Evolutionary conservation across 2,888 invertebrate genomes (phyloP).

Genomic region (Nephrotoma guestfalica): DNA sequence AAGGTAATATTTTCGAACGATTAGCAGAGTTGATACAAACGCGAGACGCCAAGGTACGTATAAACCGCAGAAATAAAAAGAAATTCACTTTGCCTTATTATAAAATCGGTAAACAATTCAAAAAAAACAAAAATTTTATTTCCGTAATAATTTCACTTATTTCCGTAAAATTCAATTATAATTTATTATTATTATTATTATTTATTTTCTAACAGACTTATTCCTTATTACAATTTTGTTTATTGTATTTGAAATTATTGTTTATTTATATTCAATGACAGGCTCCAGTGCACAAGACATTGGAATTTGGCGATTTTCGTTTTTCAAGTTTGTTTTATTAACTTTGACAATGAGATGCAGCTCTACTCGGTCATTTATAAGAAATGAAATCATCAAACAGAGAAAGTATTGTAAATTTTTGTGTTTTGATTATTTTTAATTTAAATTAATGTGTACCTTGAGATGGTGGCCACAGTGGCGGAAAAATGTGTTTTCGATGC

Average conservation of each 20-base stretch:
- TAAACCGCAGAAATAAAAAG: not conserved
- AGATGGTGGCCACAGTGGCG: no score
- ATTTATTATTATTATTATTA: not conserved
- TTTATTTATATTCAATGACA: not conserved
- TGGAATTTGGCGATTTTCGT: not conserved
- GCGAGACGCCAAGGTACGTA: not conserved
- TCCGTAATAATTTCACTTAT: not conserved
- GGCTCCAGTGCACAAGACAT: not conserved
- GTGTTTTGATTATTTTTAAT: not conserved
- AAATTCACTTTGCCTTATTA: not conserved
- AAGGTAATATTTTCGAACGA: not conserved
- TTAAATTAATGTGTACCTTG: no score
- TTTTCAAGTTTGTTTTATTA: not conserved
- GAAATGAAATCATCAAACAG: not conserved
- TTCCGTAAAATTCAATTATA: not conserved
- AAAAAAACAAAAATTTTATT: not conserved
- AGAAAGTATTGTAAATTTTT: not conserved
- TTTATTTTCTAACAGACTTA: not conserved
- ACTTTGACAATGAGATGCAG: not conserved
- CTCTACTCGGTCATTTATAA: not conserved
- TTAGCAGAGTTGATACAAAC: not conserved
- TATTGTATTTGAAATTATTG: not conserved
- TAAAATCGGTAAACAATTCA: not conserved
- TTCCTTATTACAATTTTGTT: not conserved
- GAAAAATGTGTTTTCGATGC: no score